Evolutionary conservation across 2,888 invertebrate species (phyloP).

Genomic region (Myopa tessellatipennis): DNA sequence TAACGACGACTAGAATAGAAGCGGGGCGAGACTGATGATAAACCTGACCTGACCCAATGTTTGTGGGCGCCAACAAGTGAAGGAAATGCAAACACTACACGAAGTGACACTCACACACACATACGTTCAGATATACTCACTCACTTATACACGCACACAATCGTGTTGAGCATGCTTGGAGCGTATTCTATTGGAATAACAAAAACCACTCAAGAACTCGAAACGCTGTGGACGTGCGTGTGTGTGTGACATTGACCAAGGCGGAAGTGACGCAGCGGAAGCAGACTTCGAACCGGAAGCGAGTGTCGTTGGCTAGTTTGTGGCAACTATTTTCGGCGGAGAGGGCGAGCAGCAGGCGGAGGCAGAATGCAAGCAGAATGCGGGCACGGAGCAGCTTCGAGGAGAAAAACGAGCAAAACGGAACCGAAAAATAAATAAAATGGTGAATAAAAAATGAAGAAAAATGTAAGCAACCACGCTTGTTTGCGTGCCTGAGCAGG

Average conservation of each 20-base stretch:
- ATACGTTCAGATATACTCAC: not conserved
- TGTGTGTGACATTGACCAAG: constrained; percentile 21
- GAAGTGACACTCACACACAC: not conserved
- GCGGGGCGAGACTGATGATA: not conserved
- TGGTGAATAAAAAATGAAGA: not conserved
- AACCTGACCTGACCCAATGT: constrained; percentile 16
- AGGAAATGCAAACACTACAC: not conserved
- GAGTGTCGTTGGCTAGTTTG: constrained; percentile 27
- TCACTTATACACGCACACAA: not conserved
- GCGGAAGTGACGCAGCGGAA: constrained; percentile 5
- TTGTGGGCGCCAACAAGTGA: constrained; percentile 21
- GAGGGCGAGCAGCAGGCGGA: not conserved
- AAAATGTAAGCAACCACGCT: not conserved
- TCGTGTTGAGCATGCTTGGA: not conserved
- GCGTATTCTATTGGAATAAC: constrained; percentile 21
- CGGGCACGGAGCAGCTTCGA: no score
- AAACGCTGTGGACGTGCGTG: not conserved
- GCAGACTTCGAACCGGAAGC: constrained; percentile 12
- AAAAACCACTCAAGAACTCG: constrained; percentile 29
- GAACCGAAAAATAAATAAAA: not conserved
- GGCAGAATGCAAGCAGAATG: not conserved
- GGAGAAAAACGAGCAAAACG: not conserved
- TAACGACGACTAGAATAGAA: not conserved
- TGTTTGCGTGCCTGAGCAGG: not conserved
- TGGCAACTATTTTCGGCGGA: not conserved